Conservation (phyloP, 2,113 vertebrate species). For the Glaucomys volans region DNA sequence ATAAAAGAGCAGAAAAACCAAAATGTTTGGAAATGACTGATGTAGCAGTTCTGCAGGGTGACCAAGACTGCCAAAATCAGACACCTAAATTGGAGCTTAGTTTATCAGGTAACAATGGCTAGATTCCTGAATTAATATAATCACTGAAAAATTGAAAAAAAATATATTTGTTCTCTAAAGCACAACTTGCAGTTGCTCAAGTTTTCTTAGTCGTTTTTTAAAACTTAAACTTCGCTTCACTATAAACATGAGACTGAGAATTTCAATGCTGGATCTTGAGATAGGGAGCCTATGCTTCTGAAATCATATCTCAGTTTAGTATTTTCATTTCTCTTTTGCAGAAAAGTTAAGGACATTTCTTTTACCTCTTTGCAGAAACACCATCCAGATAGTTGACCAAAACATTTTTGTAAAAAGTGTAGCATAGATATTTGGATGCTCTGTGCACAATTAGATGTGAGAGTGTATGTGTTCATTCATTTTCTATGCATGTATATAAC, state of each 20-base stretch:
- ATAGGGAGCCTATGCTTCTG: neutral
- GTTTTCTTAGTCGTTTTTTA: neutral
- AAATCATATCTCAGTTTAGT: neutral
- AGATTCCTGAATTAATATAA: neutral
- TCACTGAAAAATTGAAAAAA: neutral
- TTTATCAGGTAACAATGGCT: neutral
- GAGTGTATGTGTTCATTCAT: neutral
- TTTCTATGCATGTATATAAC: neutral
- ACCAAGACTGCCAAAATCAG: neutral
- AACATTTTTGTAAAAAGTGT: neutral
- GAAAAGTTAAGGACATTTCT: neutral
- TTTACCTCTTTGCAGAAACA: neutral
- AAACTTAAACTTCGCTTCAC: neutral
- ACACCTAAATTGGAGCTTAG: neutral
- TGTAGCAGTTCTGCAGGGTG: neutral
- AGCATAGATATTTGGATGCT: neutral
- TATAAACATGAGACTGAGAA: neutral
- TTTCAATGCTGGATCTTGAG: neutral
- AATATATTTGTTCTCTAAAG: neutral
- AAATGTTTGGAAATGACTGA: neutral
- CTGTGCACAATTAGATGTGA: conserved; percentile 34
- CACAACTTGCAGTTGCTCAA: neutral
- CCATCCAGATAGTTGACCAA: neutral
- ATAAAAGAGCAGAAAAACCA: neutral
- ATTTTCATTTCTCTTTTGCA: neutral